These are phyloP conservation scores for Lepus oiostolus DNA, from an alignment of 2,797 vertebrate genomes.

Conservation along the genomic window DNA sequence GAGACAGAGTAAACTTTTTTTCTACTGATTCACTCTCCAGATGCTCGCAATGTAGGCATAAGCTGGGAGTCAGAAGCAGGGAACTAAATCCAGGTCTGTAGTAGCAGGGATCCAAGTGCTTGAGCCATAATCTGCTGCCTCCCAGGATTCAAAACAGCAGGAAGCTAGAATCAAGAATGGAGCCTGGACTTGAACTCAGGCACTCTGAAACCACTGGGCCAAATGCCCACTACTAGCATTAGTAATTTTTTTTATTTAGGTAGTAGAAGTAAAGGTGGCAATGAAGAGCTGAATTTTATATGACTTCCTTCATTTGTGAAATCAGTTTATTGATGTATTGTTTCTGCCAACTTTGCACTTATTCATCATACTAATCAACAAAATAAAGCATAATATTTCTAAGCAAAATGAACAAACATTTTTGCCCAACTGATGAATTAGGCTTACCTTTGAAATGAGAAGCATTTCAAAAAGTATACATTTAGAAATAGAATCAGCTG, in stretches of 20 bases:
- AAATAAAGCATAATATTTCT: not conserved
- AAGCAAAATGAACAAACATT: not conserved
- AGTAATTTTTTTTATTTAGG: not conserved
- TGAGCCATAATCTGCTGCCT: too few relatives aligned
- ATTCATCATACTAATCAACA: not conserved
- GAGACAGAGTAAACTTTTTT: too few relatives aligned
- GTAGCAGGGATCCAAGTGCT: too few relatives aligned
- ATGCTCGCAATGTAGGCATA: too few relatives aligned
- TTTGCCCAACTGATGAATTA: not conserved
- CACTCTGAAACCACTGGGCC: too few relatives aligned
- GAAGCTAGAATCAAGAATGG: too few relatives aligned
- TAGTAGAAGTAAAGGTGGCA: constrained; percentile 2
- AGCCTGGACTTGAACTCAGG: too few relatives aligned
- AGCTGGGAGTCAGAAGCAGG: too few relatives aligned
- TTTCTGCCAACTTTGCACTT: not conserved
- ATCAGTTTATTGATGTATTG: constrained; percentile 2
- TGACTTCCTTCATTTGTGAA: constrained; percentile 55
- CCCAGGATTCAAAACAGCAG: too few relatives aligned
- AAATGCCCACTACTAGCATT: too few relatives aligned
- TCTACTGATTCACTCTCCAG: too few relatives aligned
- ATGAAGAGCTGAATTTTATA: not conserved
- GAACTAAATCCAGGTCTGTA: too few relatives aligned
- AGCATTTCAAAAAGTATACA: not conserved
- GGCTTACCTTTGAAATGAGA: constrained; percentile 45
- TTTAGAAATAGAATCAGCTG: constrained; percentile 17